Evolutionary conservation across 2,888 invertebrate species (phyloP).

Genomic region (Dolichomitus sp.): DNA sequence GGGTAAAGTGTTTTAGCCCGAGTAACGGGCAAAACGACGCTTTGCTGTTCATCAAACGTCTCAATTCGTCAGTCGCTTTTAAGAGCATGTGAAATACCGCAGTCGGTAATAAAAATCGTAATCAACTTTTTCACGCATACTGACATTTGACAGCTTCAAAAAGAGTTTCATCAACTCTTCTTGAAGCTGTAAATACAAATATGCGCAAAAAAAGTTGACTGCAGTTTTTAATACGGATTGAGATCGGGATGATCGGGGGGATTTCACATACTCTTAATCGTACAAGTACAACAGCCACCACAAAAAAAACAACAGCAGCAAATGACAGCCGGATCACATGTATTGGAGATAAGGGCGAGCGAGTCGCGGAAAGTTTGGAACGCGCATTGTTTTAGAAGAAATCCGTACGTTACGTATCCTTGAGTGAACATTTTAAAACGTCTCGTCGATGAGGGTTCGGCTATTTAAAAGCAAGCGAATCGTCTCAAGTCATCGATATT

Average conservation of each 20-base stretch:
- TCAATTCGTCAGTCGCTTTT: neutral
- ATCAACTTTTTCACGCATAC: no score
- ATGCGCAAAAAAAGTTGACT: no score
- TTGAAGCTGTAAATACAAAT: no score
- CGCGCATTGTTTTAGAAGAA: constrained; percentile 17
- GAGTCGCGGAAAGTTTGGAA: constrained; percentile 26
- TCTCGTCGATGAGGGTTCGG: constrained; percentile 14
- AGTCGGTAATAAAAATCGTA: no score
- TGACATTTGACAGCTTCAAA: no score
- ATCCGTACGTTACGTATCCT: constrained; percentile 49
- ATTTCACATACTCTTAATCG: neutral
- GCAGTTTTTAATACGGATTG: no score
- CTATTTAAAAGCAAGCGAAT: constrained; percentile 39
- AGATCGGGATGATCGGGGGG: no score
- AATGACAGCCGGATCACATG: neutral
- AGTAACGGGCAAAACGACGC: neutral
- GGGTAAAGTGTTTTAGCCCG: neutral
- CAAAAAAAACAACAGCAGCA: neutral
- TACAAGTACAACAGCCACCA: neutral
- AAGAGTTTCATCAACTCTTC: no score
- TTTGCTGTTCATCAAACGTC: neutral
- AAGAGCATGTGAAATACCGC: no score
- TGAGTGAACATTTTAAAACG: constrained; percentile 26
- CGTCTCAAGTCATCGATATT: constrained; percentile 94
- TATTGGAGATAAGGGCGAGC: constrained; percentile 20